These are phyloP conservation scores for Scaptomyza parva DNA, from an alignment of 2,888 invertebrate species.

Conservation along the genomic window DNA sequence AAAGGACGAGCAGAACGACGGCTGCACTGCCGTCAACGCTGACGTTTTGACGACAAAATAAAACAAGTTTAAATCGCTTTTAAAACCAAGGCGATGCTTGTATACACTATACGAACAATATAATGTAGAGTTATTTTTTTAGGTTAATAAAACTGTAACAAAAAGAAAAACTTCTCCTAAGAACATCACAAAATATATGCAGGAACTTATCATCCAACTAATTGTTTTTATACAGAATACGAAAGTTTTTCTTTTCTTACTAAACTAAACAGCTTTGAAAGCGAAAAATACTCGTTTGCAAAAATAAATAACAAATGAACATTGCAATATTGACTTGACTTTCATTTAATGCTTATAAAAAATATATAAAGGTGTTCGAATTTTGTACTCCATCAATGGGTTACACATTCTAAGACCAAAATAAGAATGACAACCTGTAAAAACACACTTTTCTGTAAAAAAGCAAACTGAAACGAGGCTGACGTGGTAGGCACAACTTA, in stretches of 20 bases:
- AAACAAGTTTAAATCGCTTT: conserved; percentile 24
- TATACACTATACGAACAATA: not conserved
- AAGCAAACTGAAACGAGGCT: conserved; percentile 54
- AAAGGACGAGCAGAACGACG: conserved; percentile 21
- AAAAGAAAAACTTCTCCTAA: too few relatives aligned
- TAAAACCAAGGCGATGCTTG: too few relatives aligned
- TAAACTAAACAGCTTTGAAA: too few relatives aligned
- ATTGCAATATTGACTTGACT: too few relatives aligned
- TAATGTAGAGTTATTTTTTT: too few relatives aligned
- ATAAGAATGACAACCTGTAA: not conserved
- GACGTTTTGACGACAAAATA: conserved; percentile 77
- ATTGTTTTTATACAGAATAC: too few relatives aligned
- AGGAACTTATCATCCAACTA: too few relatives aligned
- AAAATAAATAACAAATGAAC: too few relatives aligned
- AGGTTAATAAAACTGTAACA: too few relatives aligned
- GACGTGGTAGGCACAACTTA: conserved; percentile 62
- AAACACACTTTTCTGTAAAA: conserved; percentile 1
- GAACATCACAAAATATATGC: too few relatives aligned
- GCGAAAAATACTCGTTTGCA: too few relatives aligned
- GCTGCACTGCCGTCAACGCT: conserved; percentile 46
- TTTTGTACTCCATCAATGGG: not conserved
- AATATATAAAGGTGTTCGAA: not conserved
- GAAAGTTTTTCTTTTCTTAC: too few relatives aligned
- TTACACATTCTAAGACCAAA: not conserved
- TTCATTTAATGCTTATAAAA: not conserved